These are phyloP conservation scores for Amazona vittata DNA, from an alignment of 2,113 vertebrate genomes.

Conservation along the genomic window DNA sequence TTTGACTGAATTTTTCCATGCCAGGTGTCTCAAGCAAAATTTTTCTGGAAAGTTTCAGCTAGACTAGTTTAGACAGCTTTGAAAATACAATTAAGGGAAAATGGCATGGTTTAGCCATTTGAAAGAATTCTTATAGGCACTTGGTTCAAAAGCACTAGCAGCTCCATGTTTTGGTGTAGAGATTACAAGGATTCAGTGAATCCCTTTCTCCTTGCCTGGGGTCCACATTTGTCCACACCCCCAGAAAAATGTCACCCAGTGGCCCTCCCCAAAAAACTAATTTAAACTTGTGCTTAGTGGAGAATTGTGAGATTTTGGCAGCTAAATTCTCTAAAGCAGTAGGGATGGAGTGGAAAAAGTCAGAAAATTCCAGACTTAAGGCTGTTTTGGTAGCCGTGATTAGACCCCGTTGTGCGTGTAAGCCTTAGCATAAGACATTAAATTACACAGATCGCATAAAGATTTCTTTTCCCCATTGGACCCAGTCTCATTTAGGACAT, in stretches of 20 bases:
- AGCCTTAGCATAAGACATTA: neutral
- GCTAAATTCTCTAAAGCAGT: neutral
- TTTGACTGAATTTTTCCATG: conserved; percentile 65
- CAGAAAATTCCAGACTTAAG: neutral
- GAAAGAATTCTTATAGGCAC: neutral
- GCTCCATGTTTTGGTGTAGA: neutral
- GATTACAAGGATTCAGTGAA: neutral
- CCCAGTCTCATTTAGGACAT: neutral
- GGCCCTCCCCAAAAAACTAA: neutral
- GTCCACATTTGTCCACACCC: neutral
- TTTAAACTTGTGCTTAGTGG: neutral
- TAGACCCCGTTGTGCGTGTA: neutral
- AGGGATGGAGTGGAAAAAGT: neutral
- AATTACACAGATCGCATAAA: neutral
- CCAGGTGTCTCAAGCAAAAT: conserved; percentile 58
- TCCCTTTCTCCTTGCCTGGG: neutral
- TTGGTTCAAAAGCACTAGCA: neutral
- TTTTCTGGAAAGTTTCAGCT: conserved; percentile 66
- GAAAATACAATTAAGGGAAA: conserved; percentile 60
- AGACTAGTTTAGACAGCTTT: conserved; percentile 56
- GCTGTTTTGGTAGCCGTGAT: neutral
- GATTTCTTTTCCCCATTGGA: neutral
- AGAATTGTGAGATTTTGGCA: neutral
- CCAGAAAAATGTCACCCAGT: neutral
- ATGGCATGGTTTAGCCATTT: neutral